Evolutionary conservation across 2,113 vertebrate genomes (phyloP).

Genomic region (Calcarius ornatus): DNA sequence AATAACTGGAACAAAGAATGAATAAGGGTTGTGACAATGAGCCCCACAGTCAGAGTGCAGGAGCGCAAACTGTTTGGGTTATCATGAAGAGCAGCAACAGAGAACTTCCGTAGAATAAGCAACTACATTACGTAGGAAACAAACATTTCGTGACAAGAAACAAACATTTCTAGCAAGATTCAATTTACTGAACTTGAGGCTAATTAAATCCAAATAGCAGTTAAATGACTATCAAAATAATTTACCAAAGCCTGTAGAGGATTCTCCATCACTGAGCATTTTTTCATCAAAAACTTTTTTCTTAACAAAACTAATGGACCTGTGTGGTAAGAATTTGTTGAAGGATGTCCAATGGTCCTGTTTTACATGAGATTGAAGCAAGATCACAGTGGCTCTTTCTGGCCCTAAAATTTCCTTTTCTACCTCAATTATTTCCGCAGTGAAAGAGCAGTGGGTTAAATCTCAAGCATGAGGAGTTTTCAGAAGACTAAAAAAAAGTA

Average conservation of each 20-base stretch:
- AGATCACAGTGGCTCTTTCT: not conserved
- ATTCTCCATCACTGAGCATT: not conserved
- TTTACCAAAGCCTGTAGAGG: not conserved
- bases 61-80: not conserved
- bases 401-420: not conserved
- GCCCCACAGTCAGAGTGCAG: not conserved
- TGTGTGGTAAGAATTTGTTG: not conserved
- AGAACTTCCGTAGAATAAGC: slow-evolving; percentile 3
- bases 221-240: slow-evolving; percentile 24
- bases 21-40: not conserved
- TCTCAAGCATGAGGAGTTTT: not conserved
- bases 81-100: not conserved
- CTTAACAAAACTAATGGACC: not conserved
- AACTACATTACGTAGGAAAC: slow-evolving; percentile 30
- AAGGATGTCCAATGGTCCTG: not conserved
- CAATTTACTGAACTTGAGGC: slow-evolving; percentile 41
- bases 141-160: slow-evolving; percentile 59
- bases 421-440: not conserved
- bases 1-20: not conserved
- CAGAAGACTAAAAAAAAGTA: not conserved
- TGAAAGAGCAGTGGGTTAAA: not conserved
- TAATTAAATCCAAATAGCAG: slow-evolving; percentile 47
- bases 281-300: not conserved
- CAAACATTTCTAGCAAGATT: slow-evolving; percentile 29
- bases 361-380: not conserved